Conservation (phyloP, 2,797 vertebrate genomes). For the Pangasius macronema region DNA sequence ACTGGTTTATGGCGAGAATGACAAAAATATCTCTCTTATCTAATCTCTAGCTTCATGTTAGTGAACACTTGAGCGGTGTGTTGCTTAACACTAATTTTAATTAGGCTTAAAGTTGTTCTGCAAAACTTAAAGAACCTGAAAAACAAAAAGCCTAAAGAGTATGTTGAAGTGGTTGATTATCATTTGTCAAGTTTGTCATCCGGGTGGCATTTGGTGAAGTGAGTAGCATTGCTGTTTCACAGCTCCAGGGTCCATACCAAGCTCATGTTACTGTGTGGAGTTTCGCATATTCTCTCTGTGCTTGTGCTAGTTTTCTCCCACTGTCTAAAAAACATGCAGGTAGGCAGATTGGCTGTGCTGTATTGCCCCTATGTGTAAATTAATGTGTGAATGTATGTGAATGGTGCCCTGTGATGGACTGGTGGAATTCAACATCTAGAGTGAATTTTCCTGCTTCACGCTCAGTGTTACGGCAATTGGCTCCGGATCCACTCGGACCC, state of each 20-base stretch:
- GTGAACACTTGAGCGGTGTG: neutral
- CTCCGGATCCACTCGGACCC: no score
- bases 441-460: neutral
- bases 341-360: neutral
- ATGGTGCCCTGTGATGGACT: neutral
- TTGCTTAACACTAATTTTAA: no score
- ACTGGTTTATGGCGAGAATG: neutral
- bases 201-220: neutral
- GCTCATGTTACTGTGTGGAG: neutral
- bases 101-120: neutral
- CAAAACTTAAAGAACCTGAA: neutral
- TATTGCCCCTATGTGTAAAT: neutral
- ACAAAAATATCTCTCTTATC: neutral
- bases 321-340: neutral
- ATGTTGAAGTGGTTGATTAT: neutral
- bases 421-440: neutral
- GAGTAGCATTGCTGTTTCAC: neutral
- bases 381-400: neutral
- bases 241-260: neutral
- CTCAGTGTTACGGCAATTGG: neutral
- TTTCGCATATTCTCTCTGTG: neutral
- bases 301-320: neutral
- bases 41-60: neutral
- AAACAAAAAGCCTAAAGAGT: neutral
- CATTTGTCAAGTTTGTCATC: neutral